phyloP scores from a whole-genome alignment of 2,888 invertebrate genomes.

The Aleiodes alternator region DNA sequence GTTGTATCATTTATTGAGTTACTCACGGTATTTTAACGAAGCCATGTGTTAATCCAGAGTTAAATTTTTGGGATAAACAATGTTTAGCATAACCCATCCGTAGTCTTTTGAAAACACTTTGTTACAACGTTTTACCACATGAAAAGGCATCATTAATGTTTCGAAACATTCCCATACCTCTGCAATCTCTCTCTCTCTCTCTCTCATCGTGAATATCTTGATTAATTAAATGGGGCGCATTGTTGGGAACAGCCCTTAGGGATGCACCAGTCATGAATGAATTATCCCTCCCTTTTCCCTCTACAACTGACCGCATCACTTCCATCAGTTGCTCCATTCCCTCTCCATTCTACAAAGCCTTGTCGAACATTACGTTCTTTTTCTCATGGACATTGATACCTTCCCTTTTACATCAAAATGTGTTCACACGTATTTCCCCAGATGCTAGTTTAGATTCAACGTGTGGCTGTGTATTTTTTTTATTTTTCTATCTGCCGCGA shows the following conservation, averaged over 20 bases:
- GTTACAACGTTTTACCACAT: slow-evolving; percentile 1
- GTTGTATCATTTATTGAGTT: slow-evolving; percentile 62
- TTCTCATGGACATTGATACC: slow-evolving; percentile 19
- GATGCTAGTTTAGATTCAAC: neutral
- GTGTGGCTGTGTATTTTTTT: neutral
- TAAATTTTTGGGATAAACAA: slow-evolving; percentile 54
- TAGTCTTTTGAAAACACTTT: slow-evolving; percentile 6
- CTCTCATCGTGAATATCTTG: slow-evolving; percentile 65
- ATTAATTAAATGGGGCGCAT: slow-evolving; percentile 67
- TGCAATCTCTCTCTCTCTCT: neutral
- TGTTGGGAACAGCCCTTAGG: slow-evolving; percentile 64
- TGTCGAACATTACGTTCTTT: slow-evolving; percentile 35
- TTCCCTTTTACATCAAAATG: slow-evolving; percentile 11
- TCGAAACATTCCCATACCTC: too few species aligned
- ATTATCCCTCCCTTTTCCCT: slow-evolving; percentile 61
- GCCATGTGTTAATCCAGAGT: slow-evolving; percentile 63
- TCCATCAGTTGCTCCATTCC: slow-evolving; percentile 41
- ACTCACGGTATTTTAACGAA: slow-evolving; percentile 56
- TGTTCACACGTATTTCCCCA: slow-evolving; percentile 27
- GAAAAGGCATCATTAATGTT: slow-evolving; percentile 28
- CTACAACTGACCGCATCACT: slow-evolving; percentile 57
- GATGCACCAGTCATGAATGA: slow-evolving; percentile 65
- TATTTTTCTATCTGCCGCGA: neutral
- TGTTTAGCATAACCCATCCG: slow-evolving; percentile 29
- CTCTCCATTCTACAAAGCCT: slow-evolving; percentile 2